Evolutionary conservation across 2,113 vertebrate species (phyloP).

Genomic region (Mystacornis crossleyi): DNA sequence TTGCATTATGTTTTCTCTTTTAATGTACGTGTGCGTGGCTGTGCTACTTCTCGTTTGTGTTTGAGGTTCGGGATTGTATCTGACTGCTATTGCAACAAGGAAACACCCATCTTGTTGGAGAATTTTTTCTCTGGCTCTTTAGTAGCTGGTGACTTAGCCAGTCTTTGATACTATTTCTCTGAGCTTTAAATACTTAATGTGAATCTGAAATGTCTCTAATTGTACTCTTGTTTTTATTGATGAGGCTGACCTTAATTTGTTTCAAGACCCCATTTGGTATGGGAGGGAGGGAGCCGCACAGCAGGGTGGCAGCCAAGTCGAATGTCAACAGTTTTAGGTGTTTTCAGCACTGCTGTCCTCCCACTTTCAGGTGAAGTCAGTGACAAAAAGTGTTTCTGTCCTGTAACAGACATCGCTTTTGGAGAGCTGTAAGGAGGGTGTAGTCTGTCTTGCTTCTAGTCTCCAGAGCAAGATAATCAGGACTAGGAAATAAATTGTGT

Average conservation of each 20-base stretch:
- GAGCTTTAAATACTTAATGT: background rate
- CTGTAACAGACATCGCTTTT: background rate
- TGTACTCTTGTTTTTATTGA: background rate
- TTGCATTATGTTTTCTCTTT: background rate
- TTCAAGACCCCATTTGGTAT: background rate
- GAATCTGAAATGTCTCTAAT: background rate
- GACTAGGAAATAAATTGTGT: background rate
- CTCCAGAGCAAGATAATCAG: background rate
- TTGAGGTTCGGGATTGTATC: background rate
- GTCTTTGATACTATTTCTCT: background rate
- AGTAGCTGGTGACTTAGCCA: background rate
- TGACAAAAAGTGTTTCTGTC: background rate
- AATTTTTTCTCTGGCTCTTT: background rate
- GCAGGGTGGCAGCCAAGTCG: accelerated
- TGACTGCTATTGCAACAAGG: background rate
- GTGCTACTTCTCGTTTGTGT: background rate
- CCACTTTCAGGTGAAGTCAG: background rate
- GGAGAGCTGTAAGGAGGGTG: background rate
- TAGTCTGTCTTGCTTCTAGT: background rate
- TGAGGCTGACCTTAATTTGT: background rate
- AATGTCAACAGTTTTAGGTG: background rate
- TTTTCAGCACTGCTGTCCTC: background rate
- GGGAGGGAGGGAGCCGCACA: background rate
- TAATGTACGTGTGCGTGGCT: background rate
- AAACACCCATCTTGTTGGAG: background rate